Evolutionary conservation across 2,797 vertebrate species (phyloP), one percentile per base, ranked within the genome.

Genomic region (Mormyrus hasselquistii): DNA sequence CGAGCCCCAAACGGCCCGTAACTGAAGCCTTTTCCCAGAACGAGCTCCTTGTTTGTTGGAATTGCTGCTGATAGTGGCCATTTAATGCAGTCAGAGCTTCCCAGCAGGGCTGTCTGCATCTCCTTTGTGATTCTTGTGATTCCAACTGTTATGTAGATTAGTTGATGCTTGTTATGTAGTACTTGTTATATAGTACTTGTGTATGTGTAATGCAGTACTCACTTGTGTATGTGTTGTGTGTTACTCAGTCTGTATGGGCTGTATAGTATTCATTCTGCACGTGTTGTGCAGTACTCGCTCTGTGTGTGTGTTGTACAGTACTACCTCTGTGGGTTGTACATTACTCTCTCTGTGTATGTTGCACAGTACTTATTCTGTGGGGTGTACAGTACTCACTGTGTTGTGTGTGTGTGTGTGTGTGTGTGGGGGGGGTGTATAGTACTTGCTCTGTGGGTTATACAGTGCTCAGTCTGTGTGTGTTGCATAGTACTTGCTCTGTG

Each of bases 1-100:
- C 0, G 57, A 59, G n/a, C 7, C 57, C 57, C 2, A 19, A 91
- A 85, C 91, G 91, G 92, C 4, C 6, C 2, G 2, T 79, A n/a
- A 3, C 14, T 44, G 41, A 79, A 79, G 73, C 16, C 38, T 3
- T 79, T n/a, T 79, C 41, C 16, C 73, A 44, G 73, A 79, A 79
- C 38, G 6, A 79, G 7, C 73, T n/a, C 10, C 4, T 16, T 73
- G 19, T 79, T 79, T 79, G 73, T 44, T 19, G 2, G 41, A 79
- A 44, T 41, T 79, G 38, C 41, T 44, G 73, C 38, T 79, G 16
- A 44, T 79, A 41, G 38, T 19, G 73, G 16, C 34, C 73, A 79
- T 10, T 79, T 79, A 7, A 16, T 44, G 73, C 41, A 79, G 16
- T n/a, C 38, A 79, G 73, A 41, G 73, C 38, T 16, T 41, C n/a